phyloP scores from a whole-genome alignment of 2,888 invertebrate species.

The Chrysolina haemoptera region DNA sequence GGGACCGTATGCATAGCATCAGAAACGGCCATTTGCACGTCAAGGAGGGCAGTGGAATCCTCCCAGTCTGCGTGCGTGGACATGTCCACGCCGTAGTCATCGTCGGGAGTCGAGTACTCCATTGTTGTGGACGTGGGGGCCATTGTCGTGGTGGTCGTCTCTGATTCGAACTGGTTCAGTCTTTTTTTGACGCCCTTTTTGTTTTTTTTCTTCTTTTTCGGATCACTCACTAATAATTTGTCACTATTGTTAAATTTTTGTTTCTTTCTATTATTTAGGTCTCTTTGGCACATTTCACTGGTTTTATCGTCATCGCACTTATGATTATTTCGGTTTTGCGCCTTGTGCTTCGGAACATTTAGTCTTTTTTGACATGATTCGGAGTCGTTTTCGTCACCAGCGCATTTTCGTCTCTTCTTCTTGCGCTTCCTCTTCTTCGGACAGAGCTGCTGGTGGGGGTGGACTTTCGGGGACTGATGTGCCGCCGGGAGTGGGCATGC shows the following conservation, averaged over 20 bases:
- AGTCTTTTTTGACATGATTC: constrained; percentile 58
- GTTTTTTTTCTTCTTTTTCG: constrained; percentile 71
- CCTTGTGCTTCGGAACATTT: constrained; percentile 66
- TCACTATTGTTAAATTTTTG: constrained; percentile 58
- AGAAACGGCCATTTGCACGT: constrained; percentile 58
- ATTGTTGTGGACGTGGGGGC: constrained; percentile 72
- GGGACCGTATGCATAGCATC: constrained; percentile 51
- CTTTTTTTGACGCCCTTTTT: constrained; percentile 69
- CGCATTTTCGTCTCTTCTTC: constrained; percentile 70
- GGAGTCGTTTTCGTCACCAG: constrained; percentile 59
- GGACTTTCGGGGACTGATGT: constrained; percentile 57
- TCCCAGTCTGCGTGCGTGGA: constrained; percentile 68
- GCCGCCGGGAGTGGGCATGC: constrained; percentile 56
- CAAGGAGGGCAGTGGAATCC: constrained; percentile 64
- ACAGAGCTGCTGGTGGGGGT: constrained; percentile 69
- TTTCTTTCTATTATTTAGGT: constrained; percentile 62
- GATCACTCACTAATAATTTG: constrained; percentile 58
- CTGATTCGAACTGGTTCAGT: constrained; percentile 67
- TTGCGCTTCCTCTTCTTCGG: constrained; percentile 70
- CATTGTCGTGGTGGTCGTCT: constrained; percentile 65
- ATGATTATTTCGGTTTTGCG: constrained; percentile 66
- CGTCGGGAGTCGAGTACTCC: constrained; percentile 69
- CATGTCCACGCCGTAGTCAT: constrained; percentile 67
- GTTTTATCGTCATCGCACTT: constrained; percentile 60
- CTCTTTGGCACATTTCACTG: constrained; percentile 69